These are phyloP conservation scores for Drosophila lacertosa DNA, from an alignment of 1,140 invertebrate genomes.

Conservation along the genomic window DNA sequence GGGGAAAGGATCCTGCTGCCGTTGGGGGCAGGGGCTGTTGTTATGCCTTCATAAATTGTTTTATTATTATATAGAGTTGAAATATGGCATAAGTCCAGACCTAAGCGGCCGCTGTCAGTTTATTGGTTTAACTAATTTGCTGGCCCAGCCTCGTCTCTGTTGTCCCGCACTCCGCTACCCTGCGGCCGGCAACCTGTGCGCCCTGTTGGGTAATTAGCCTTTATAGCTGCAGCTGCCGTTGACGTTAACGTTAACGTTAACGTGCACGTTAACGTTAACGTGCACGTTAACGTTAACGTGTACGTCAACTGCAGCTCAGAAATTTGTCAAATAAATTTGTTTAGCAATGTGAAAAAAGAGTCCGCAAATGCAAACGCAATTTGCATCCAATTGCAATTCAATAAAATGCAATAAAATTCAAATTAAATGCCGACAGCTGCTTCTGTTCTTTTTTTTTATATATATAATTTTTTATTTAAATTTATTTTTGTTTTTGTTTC, in stretches of 20 bases:
- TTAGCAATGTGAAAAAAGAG: background rate
- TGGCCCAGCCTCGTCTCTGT: slow-evolving; percentile 11
- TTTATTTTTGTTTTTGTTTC: background rate
- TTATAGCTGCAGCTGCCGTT: slow-evolving; percentile 69
- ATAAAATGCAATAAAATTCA: slow-evolving; percentile 78
- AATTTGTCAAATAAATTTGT: slow-evolving; percentile 75
- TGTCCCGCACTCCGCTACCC: slow-evolving; percentile 10
- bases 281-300: background rate
- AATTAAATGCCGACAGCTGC: slow-evolving; percentile 70
- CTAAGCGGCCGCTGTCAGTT: slow-evolving; percentile 66
- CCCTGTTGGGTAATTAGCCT: slow-evolving; percentile 63
- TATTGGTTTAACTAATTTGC: slow-evolving; percentile 82
- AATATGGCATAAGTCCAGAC: slow-evolving; percentile 63
- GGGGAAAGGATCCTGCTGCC: background rate
- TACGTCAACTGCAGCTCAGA: slow-evolving; percentile 11
- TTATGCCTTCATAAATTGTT: slow-evolving; percentile 80
- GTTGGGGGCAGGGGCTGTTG: slow-evolving; percentile 52
- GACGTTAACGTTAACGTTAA: slow-evolving; percentile 9
- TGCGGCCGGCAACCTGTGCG: slow-evolving; percentile 2
- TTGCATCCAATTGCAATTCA: slow-evolving; percentile 81
- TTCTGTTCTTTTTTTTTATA: background rate
- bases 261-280: slow-evolving; percentile 1
- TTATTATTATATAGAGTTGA: slow-evolving; percentile 82
- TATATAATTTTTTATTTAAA: no score
- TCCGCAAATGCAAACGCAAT: slow-evolving; percentile 24